A percentile compares a stretch with the other conserved stretches of the same genome.
Evolutionary conservation across 2,113 vertebrate species (phyloP).

Genomic region (Hemiprocne comata): DNA sequence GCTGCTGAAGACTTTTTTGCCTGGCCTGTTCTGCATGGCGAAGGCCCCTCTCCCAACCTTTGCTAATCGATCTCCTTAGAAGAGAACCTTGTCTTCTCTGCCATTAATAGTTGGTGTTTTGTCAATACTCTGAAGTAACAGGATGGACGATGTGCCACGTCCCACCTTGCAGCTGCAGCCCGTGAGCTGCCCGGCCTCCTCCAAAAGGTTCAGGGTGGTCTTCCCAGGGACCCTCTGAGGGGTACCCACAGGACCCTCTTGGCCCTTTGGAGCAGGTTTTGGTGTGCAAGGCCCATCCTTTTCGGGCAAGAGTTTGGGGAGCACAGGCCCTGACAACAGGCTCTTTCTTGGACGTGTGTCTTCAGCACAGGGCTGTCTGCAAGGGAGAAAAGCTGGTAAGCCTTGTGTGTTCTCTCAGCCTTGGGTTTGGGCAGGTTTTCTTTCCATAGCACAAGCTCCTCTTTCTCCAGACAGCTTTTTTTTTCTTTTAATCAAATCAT

Average conservation of each 20-base stretch:
- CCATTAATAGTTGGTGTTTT: background rate
- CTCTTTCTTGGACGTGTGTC: background rate
- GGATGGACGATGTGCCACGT: background rate
- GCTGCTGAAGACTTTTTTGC: background rate
- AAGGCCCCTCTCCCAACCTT: background rate
- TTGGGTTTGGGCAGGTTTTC: background rate
- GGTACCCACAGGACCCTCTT: background rate
- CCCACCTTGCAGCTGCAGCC: background rate
- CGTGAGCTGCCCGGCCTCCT: background rate
- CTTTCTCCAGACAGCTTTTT: background rate
- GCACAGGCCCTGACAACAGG: accelerated
- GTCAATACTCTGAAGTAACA: background rate
- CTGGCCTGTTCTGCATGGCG: accelerated
- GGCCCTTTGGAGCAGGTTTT: background rate
- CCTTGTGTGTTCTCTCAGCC: background rate
- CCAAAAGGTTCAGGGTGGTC: background rate
- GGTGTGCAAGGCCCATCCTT: background rate
- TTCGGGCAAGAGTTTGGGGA: background rate
- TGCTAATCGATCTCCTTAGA: background rate
- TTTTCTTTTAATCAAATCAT: background rate
- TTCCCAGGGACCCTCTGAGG: background rate
- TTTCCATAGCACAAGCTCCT: background rate
- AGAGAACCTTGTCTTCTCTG: background rate
- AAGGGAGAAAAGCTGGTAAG: accelerated
- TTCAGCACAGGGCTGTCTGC: background rate